A percentile compares a stretch with the other conserved stretches of the same genome.
phyloP scores from a whole-genome alignment of 2,888 invertebrate species.

The Meteorus cinctellus region DNA sequence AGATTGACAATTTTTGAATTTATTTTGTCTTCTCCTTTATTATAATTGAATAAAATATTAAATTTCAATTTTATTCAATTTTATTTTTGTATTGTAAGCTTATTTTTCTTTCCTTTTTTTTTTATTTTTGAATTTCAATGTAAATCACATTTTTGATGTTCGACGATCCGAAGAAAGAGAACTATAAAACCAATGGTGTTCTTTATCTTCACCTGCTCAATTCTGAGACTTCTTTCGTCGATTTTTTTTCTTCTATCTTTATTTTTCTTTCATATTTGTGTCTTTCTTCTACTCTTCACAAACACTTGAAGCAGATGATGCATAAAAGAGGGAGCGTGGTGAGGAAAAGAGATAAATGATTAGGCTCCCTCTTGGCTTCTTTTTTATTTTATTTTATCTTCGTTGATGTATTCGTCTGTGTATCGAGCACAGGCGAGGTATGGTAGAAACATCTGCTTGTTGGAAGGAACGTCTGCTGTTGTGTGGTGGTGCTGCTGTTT shows the following conservation, averaged over 20 bases:
- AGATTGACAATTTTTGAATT: too few species aligned
- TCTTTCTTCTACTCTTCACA: slow-evolving; percentile 3
- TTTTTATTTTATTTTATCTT: slow-evolving; percentile 20
- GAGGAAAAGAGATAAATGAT: slow-evolving; percentile 32
- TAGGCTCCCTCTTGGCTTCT: slow-evolving; percentile 17
- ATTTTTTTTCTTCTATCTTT: slow-evolving; percentile 42
- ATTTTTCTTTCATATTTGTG: slow-evolving; percentile 38
- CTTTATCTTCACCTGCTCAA: slow-evolving; percentile 50
- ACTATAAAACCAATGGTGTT: slow-evolving; percentile 7
- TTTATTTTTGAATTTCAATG: not conserved
- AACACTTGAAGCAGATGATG: slow-evolving; percentile 46
- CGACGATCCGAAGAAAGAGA: slow-evolving; percentile 24
- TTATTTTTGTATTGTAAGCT: not conserved
- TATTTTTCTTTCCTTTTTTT: not conserved
- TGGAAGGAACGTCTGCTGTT: slow-evolving; percentile 42
- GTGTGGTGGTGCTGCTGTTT: slow-evolving; percentile 33
- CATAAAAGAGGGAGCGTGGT: slow-evolving; percentile 23
- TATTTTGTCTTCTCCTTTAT: not conserved
- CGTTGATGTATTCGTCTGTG: not conserved
- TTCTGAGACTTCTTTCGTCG: slow-evolving; percentile 38
- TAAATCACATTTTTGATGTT: slow-evolving; percentile 5
- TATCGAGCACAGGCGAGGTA: slow-evolving; percentile 28
- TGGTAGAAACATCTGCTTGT: slow-evolving; percentile 54
- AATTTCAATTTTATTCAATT: slow-evolving; percentile 2
- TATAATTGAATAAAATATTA: not conserved